Percentiles rank a stretch among this genome's conserved stretches.
Evolutionary conservation across 1,140 invertebrate genomes (phyloP).

Genomic region (Caenorhabditis brenneri): DNA sequence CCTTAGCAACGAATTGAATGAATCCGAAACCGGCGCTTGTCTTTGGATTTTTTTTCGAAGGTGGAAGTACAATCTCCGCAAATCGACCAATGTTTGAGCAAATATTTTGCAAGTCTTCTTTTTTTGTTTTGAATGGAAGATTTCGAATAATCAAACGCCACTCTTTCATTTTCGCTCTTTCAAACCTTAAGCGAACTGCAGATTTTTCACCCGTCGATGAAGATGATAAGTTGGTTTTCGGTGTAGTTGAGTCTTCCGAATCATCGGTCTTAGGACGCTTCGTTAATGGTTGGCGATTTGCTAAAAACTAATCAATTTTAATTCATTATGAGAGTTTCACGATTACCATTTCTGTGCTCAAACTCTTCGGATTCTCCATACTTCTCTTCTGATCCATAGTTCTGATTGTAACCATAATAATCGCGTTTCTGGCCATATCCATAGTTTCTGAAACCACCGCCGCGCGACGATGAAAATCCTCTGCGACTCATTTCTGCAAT

Average conservation of each 20-base stretch:
- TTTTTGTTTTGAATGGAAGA: conserved; percentile 53
- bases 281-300: background rate
- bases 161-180: conserved; percentile 41
- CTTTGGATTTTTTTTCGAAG: conserved; percentile 44
- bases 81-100: conserved; percentile 49
- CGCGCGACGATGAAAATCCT: background rate
- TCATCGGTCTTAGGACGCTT: background rate
- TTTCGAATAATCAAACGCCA: conserved; percentile 53
- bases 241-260: background rate
- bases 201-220: conserved; percentile 33
- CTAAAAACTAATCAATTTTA: background rate
- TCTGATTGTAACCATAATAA: background rate
- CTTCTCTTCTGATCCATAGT: background rate
- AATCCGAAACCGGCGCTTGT: conserved; percentile 53
- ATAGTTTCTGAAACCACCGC: background rate
- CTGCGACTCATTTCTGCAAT: conserved; percentile 8
- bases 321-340: background rate
- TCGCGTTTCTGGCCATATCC: conserved; percentile 14
- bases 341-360: background rate
- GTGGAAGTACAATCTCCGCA: conserved; percentile 47
- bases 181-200: background rate
- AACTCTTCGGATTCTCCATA: background rate
- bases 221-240: no score
- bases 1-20: conserved; percentile 48
- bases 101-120: conserved; percentile 51